phyloP scores from a whole-genome alignment of 2,888 invertebrate genomes.

The Cerceris ruficornis region DNA sequence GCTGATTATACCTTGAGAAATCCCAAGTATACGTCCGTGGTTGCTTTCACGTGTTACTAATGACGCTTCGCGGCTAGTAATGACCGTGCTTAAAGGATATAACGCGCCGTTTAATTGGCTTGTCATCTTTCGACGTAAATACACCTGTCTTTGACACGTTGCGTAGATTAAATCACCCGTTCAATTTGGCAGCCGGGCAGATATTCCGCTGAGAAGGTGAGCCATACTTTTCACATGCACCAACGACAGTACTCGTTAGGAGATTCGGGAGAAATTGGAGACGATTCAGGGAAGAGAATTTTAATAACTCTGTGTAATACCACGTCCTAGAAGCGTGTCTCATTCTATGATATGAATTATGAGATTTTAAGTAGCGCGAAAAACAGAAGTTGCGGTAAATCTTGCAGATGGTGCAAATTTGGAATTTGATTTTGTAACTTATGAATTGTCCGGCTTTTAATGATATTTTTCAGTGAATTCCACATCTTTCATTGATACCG shows the following conservation, averaged over 20 bases:
- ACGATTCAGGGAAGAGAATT: no score
- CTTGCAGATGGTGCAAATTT: not conserved
- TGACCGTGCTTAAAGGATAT: constrained; percentile 13
- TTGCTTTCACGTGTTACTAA: constrained; percentile 26
- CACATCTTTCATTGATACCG: no score
- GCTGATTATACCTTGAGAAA: not conserved
- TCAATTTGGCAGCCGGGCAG: constrained; percentile 45
- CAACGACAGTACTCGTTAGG: no score
- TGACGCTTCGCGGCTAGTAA: constrained; percentile 16
- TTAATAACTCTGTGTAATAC: no score
- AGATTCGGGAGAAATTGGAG: no score
- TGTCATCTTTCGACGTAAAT: constrained; percentile 46
- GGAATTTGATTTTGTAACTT: no score
- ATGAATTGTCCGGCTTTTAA: no score
- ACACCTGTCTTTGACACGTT: constrained; percentile 39
- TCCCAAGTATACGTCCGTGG: not conserved
- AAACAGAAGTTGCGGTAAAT: not conserved
- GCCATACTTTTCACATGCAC: not conserved
- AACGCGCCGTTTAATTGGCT: constrained; percentile 49
- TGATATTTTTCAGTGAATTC: no score
- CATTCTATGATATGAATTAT: no score
- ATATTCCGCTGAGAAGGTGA: constrained; percentile 11
- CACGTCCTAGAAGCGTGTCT: no score
- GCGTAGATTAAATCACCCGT: constrained; percentile 49
- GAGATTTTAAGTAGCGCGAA: not conserved